phyloP scores from a whole-genome alignment of 1,140 invertebrate genomes.

The Physella acuta region DNA sequence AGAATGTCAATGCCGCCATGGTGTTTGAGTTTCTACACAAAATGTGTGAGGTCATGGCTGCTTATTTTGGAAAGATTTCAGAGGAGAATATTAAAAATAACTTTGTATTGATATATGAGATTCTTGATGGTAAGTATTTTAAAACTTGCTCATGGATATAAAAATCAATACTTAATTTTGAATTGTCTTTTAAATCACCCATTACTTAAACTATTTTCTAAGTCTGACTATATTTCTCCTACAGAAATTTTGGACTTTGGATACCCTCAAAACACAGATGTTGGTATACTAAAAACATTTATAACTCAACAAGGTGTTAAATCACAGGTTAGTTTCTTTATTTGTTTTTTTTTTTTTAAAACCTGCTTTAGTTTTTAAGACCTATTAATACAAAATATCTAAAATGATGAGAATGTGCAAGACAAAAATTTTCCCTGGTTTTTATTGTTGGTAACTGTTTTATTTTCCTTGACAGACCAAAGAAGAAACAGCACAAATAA shows the following conservation, averaged over 20 bases:
- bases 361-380: too few relatives aligned
- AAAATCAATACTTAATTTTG: not conserved
- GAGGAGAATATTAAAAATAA: slow-evolving; percentile 99
- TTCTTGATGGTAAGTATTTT: slow-evolving; percentile 88
- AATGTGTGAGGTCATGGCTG: slow-evolving; percentile 99
- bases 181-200: not conserved
- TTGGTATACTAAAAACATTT: slow-evolving; percentile 97
- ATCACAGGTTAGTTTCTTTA: slow-evolving; percentile 69
- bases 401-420: too few relatives aligned
- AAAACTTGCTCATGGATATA: too few relatives aligned
- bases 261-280: slow-evolving; percentile 99
- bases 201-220: too few relatives aligned
- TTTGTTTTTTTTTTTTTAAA: too few relatives aligned
- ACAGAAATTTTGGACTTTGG: slow-evolving; percentile 99
- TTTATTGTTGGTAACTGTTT: not conserved
- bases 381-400: too few relatives aligned
- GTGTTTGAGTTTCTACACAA: slow-evolving; percentile 99
- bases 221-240: slow-evolving; percentile 53
- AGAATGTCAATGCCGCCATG: slow-evolving; percentile 99
- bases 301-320: slow-evolving; percentile 99
- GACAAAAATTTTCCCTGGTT: too few relatives aligned
- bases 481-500: slow-evolving; percentile 99
- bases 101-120: slow-evolving; percentile 98
- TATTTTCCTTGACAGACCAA: slow-evolving; percentile 74
- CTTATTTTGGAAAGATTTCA: slow-evolving; percentile 98